Conservation (phyloP, 2,113 vertebrate species). For the Choloepus hoffmanni region DNA sequence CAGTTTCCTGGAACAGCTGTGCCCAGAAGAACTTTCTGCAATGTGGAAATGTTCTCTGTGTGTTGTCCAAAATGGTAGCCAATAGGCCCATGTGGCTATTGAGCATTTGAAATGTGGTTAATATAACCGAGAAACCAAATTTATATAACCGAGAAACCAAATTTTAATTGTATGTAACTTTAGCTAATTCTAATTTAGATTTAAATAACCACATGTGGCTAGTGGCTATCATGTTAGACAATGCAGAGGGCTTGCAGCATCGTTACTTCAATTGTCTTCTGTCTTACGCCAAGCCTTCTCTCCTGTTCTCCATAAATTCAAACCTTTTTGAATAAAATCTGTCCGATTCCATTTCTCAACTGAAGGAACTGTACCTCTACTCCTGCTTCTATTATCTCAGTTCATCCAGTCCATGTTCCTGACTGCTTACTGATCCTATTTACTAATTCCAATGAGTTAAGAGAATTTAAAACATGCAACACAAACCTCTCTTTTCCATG, state of each 20-base stretch:
- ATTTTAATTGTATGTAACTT: background rate
- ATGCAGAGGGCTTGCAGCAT: background rate
- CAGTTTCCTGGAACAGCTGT: background rate
- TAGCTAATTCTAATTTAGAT: background rate
- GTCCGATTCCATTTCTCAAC: background rate
- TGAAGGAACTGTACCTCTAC: background rate
- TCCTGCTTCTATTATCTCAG: background rate
- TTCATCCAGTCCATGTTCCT: background rate
- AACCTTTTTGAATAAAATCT: background rate
- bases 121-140: background rate
- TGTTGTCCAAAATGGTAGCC: background rate
- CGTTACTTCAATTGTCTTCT: constrained; percentile 25
- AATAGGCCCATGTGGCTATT: background rate
- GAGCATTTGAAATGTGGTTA: background rate
- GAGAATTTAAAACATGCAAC: background rate
- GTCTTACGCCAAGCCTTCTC: background rate
- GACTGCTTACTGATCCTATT: background rate
- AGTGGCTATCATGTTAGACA: background rate
- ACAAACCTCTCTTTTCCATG: background rate
- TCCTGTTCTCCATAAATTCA: background rate
- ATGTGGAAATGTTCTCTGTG: background rate
- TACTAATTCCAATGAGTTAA: background rate
- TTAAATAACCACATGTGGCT: background rate
- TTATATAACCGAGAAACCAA: background rate
- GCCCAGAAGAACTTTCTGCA: background rate